A percentile compares a stretch with the other conserved stretches of the same genome.
These are phyloP conservation scores for Macrostomum lignano DNA, from an alignment of 1,140 invertebrate species.

Conservation along the genomic window DNA sequence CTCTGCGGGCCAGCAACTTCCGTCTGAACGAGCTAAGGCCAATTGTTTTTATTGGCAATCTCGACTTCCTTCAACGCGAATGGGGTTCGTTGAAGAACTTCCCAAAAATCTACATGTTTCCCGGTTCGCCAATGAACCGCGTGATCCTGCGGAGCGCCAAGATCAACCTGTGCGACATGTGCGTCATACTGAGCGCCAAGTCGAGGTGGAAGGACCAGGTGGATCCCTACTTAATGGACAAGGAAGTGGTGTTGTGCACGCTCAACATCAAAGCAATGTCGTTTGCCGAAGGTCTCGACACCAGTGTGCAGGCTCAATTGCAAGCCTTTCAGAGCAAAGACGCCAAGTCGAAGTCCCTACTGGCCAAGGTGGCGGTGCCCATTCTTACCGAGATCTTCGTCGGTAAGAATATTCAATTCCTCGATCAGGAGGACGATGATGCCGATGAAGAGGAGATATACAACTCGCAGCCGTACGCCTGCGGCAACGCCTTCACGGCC, in stretches of 20 bases:
- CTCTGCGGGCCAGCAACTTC: constrained; percentile 55
- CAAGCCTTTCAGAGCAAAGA: too few species aligned
- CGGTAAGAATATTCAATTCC: constrained; percentile 62
- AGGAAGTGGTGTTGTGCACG: constrained; percentile 86
- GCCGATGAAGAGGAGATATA: constrained; percentile 91
- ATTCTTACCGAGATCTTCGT: not conserved
- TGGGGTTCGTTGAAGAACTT: constrained; percentile 96
- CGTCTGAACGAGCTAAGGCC: constrained; percentile 94
- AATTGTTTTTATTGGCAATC: constrained; percentile 83
- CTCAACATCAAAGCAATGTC: constrained; percentile 97
- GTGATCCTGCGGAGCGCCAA: constrained; percentile 84
- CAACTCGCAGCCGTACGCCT: constrained; percentile 87
- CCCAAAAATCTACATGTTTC: constrained; percentile 68
- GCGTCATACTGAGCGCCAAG: constrained; percentile 66
- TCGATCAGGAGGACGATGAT: constrained; percentile 88
- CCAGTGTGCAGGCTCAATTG: too few species aligned
- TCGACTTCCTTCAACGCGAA: constrained; percentile 70
- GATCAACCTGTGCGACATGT: constrained; percentile 95
- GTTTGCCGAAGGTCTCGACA: too few species aligned
- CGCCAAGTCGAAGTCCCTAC: too few species aligned
- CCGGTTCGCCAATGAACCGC: constrained; percentile 79
- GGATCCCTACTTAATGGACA: constrained; percentile 45
- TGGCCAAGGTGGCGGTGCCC: too few species aligned
- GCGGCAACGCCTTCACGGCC: constrained; percentile 89
- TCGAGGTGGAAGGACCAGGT: constrained; percentile 37